Percentiles rank a stretch among this genome's conserved stretches.
Conservation (phyloP, 2,113 vertebrate species). For the Melanostigma gelatinosum region DNA sequence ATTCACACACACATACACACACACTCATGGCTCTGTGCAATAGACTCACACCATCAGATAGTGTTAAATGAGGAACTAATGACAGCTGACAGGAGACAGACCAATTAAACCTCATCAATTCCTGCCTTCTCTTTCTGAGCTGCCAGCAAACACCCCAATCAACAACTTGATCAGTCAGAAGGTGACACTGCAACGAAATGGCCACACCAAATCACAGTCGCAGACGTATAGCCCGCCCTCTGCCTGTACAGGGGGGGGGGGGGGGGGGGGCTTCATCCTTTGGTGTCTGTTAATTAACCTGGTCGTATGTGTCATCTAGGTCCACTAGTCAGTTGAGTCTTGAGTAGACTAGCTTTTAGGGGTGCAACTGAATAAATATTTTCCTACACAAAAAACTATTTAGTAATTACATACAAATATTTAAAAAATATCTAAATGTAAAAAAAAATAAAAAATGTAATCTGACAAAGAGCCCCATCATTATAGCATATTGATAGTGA, state of each 20-base stretch:
- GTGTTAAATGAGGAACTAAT: constrained; percentile 82
- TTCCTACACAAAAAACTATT: neutral
- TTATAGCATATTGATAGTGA: neutral
- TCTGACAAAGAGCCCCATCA: neutral
- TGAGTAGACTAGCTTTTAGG: neutral
- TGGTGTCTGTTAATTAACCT: constrained; percentile 47
- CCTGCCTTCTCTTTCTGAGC: constrained; percentile 64
- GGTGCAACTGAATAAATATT: neutral
- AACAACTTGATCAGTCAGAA: constrained; percentile 79
- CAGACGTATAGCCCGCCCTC: constrained; percentile 34
- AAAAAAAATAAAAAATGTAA: neutral
- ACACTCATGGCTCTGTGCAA: constrained; percentile 57
- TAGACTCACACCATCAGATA: constrained; percentile 78
- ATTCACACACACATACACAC: constrained; percentile 12
- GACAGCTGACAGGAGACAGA: constrained; percentile 79
- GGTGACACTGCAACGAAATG: constrained; percentile 69
- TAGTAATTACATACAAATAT: neutral
- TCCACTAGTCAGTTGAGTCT: constrained; percentile 1
- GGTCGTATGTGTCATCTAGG: constrained; percentile 15
- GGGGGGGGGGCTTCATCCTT: constrained; percentile 52
- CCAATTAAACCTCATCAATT: constrained; percentile 83
- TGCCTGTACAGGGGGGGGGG: neutral
- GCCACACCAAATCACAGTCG: constrained; percentile 63
- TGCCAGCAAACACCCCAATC: constrained; percentile 75
- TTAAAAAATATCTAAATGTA: neutral